Conservation (phyloP, 2,797 vertebrate species). For the Cygnus olor region DNA sequence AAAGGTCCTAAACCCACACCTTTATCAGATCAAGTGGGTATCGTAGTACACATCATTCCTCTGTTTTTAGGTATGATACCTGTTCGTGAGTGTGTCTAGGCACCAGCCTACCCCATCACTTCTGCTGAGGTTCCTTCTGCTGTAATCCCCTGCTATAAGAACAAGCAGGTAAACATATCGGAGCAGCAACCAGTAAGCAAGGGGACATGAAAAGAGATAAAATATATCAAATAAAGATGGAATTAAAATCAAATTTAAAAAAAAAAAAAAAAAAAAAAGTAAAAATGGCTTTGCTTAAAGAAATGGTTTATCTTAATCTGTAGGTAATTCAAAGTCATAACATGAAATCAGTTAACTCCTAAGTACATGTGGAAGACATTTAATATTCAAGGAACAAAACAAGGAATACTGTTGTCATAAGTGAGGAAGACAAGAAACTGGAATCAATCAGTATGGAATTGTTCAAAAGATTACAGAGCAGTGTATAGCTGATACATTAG, state of each 20-base stretch:
- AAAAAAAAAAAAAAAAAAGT: not conserved
- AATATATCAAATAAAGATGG: not conserved
- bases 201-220: not conserved
- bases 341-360: not conserved
- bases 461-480: not conserved
- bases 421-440: slow-evolving; percentile 11
- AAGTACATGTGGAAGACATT: slow-evolving; percentile 29
- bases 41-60: not conserved
- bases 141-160: not conserved
- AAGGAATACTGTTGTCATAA: slow-evolving; percentile 31
- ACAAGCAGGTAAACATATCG: not conserved
- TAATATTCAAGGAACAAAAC: slow-evolving; percentile 28
- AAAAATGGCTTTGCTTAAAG: not conserved
- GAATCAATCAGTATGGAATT: slow-evolving; percentile 33
- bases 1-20: not conserved
- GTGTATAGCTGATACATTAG: not conserved
- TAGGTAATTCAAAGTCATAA: slow-evolving; percentile 11
- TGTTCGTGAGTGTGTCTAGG: not conserved
- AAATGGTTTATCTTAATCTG: slow-evolving; percentile 5
- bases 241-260: not conserved
- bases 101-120: not conserved
- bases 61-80: not conserved
- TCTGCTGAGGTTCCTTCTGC: not conserved
- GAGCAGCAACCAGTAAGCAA: not conserved
- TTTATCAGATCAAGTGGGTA: not conserved